Base-by-base conservation (phyloP, 92 coral and sea anemone species). In the Bergia puertoricense region DNA sequence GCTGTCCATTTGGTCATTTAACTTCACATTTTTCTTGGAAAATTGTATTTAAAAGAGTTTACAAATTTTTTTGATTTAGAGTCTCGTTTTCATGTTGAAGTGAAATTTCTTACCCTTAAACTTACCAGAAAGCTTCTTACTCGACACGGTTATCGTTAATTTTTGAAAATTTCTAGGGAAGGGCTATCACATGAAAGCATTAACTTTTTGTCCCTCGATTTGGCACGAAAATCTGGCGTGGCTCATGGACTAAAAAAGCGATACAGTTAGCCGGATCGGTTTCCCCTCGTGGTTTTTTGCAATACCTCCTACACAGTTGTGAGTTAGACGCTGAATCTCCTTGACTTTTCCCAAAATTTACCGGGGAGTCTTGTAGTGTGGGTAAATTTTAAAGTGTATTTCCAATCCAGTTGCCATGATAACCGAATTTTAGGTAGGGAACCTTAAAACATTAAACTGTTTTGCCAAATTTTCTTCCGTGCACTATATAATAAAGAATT, bases 191-290 rank as follows among this genome's bases (percentile, higher is more conserved):
- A 23, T 89, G 85, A 62, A 57, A 76, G 85, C 73, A 89, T 73
- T 89, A 85, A 20, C 45, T 38, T 85, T 89, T 89, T 89, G 85
- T 89, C 91, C 91, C 88, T 89, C 10, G 84, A 74, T 82, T 89
- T 88, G 88, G 91, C 71, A 88, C 88, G 88, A 81, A 88, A 81
- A 81, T 68, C 91, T 48, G 69, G 81, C 74, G 75, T 89, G 88
- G 88, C 91, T 87, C 91, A 88, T 81, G 91, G 90, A 88, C 86
- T 88, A 80, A 6, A 45, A 45, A 45, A 0, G 50, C 50, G 7
- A 45, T 4, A 45, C 50, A 45, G 30, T 30, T 30, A 30, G 30
- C 30, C 30, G 30, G 30, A 30, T 30, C 30, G 30, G 30, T 30
- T 30, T 30, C 30, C 30, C 30, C 30, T 30, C 30, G 30, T 30